phyloP scores from a whole-genome alignment of 2,888 invertebrate species.

The Drosophila paranaensis region DNA sequence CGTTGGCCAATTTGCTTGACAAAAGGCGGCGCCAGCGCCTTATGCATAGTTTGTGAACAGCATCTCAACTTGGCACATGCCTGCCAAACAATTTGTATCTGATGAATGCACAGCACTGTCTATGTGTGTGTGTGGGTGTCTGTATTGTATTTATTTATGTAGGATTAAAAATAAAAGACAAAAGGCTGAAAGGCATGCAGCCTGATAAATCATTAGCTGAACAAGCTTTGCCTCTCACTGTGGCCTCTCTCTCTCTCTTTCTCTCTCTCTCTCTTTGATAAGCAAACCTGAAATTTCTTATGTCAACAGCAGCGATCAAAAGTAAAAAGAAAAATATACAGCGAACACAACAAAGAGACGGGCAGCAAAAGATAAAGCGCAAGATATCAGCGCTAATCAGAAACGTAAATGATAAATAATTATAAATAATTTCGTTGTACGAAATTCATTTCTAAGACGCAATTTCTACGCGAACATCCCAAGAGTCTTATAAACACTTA shows the following conservation, averaged over 20 bases:
- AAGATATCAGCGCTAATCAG: slow-evolving; percentile 59
- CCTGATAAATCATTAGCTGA: slow-evolving; percentile 18
- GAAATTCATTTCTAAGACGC: slow-evolving; percentile 54
- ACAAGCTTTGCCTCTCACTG: slow-evolving; percentile 7
- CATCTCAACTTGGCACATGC: slow-evolving; percentile 31
- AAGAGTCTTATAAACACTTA: neutral
- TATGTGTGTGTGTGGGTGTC: neutral
- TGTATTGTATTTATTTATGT: slow-evolving; percentile 22
- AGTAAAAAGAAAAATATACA: slow-evolving; percentile 14
- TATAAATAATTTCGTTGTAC: slow-evolving; percentile 60
- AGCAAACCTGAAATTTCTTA: slow-evolving; percentile 34
- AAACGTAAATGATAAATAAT: slow-evolving; percentile 76
- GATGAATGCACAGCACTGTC: slow-evolving; percentile 21
- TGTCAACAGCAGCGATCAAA: slow-evolving; percentile 12
- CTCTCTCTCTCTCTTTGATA: slow-evolving; percentile 42
- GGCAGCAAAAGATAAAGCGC: slow-evolving; percentile 35
- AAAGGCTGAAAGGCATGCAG: slow-evolving; percentile 17
- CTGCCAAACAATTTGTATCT: slow-evolving; percentile 46
- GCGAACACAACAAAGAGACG: neutral
- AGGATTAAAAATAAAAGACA: slow-evolving; percentile 48
- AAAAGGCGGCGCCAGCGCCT: slow-evolving; percentile 30
- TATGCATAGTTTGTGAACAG: slow-evolving; percentile 16
- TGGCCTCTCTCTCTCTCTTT: slow-evolving; percentile 19
- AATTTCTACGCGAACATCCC: slow-evolving; percentile 31
- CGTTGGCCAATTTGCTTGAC: slow-evolving; percentile 67